Evolutionary conservation across 1,140 invertebrate genomes (phyloP).

Genomic region (Drosophila bipectinata): DNA sequence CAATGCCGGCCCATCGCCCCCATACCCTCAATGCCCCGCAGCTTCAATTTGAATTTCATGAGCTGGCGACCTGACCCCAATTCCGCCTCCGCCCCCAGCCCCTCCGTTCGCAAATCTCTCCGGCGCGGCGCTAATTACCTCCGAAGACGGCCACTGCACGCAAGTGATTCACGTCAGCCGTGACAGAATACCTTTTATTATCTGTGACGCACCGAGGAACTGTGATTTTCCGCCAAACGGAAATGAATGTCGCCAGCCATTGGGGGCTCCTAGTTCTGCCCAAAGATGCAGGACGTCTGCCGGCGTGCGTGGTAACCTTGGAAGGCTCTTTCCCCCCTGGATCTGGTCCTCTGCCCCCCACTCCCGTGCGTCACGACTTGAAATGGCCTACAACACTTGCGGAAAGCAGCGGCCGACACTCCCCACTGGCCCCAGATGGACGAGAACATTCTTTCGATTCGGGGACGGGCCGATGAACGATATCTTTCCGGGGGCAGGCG

Average conservation of each 20-base stretch:
- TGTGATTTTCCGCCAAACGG: not conserved
- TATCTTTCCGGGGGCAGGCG: not conserved
- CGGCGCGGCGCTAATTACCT: not conserved
- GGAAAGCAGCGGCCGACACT: constrained; percentile 12
- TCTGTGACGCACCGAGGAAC: constrained; percentile 3
- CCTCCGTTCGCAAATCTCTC: not conserved
- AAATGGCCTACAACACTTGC: constrained; percentile 33
- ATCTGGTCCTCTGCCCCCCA: not conserved
- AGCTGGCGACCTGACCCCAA: constrained; percentile 58
- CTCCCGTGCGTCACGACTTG: constrained; percentile 7
- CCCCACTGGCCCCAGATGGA: constrained; percentile 1
- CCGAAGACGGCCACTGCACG: constrained; percentile 12
- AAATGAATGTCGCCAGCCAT: too few species aligned
- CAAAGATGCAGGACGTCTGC: not conserved
- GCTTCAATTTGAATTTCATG: constrained; percentile 34
- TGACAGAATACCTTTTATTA: constrained; percentile 4
- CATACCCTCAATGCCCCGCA: not conserved
- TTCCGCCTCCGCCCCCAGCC: constrained; percentile 3
- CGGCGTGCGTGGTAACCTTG: not conserved
- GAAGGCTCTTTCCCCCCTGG: not conserved
- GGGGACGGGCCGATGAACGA: constrained; percentile 8
- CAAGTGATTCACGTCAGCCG: not conserved
- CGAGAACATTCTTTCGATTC: constrained; percentile 7
- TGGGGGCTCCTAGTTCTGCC: too few species aligned
- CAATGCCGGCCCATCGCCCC: constrained; percentile 5